These are phyloP conservation scores for Podargus strigoides DNA, from an alignment of 2,797 vertebrate genomes.

Conservation along the genomic window DNA sequence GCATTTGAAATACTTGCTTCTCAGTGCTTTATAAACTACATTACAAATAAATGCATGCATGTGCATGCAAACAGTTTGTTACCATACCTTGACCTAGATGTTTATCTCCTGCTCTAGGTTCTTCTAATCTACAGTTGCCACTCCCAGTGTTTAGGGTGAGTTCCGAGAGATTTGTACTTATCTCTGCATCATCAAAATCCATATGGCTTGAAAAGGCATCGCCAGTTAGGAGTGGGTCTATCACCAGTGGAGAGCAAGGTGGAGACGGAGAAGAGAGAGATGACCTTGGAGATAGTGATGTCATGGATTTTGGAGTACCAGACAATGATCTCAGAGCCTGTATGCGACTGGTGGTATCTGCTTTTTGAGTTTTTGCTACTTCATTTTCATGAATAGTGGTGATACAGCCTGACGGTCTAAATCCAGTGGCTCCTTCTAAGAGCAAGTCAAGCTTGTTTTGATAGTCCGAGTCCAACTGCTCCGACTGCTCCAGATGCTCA, in stretches of 20 bases:
- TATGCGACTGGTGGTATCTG: conserved; percentile 70
- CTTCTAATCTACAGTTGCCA: conserved; percentile 72
- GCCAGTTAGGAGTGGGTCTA: conserved; percentile 82
- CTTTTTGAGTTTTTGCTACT: conserved; percentile 78
- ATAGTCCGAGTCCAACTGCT: conserved; percentile 87
- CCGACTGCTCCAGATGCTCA: conserved; percentile 85
- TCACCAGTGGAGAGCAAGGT: conserved; percentile 89
- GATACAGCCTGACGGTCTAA: conserved; percentile 90
- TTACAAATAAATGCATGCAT: conserved; percentile 11
- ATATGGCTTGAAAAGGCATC: conserved; percentile 81
- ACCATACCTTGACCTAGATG: conserved; percentile 72
- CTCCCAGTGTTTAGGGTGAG: conserved; percentile 66
- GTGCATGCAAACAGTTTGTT: background rate
- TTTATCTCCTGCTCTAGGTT: conserved; percentile 64
- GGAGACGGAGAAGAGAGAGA: conserved; percentile 95
- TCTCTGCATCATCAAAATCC: conserved; percentile 77
- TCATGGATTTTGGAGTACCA: conserved; percentile 91
- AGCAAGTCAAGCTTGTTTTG: conserved; percentile 92
- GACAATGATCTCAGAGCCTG: conserved; percentile 82
- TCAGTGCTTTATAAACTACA: background rate
- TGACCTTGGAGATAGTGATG: conserved; percentile 91
- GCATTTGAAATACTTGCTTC: background rate
- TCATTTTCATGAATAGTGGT: conserved; percentile 95
- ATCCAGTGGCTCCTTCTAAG: conserved; percentile 82
- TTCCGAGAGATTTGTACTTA: conserved; percentile 76